phyloP scores from a whole-genome alignment of 2,113 vertebrate species.

The Glaucomys volans region DNA sequence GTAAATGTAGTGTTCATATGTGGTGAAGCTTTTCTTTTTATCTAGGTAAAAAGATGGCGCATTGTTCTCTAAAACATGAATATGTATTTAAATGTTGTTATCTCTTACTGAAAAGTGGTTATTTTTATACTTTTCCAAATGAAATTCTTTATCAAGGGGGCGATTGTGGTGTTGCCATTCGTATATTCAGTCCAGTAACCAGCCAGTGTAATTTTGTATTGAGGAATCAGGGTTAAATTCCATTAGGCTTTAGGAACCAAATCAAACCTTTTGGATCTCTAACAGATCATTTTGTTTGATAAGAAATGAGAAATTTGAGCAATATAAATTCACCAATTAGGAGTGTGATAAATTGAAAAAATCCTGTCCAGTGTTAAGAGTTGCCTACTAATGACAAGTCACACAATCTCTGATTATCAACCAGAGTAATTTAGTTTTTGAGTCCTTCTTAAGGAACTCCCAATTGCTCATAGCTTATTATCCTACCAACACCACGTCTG shows the following conservation, averaged over 20 bases:
- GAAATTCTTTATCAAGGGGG: not conserved
- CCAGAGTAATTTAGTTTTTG: slow-evolving; percentile 9
- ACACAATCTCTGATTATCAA: not conserved
- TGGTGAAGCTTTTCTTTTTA: not conserved
- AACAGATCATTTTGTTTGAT: slow-evolving; percentile 6
- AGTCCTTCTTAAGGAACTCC: slow-evolving; percentile 3
- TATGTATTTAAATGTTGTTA: slow-evolving; percentile 39
- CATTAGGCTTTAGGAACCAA: slow-evolving; percentile 12
- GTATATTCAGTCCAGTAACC: not conserved
- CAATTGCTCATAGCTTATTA: not conserved
- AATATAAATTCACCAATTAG: not conserved
- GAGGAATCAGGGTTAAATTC: not conserved
- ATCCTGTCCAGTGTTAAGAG: not conserved
- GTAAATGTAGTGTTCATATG: not conserved
- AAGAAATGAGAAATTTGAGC: slow-evolving; percentile 44
- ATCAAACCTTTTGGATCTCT: not conserved
- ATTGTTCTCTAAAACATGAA: slow-evolving; percentile 43
- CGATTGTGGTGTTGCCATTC: slow-evolving; percentile 15
- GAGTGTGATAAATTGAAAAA: not conserved
- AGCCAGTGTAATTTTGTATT: slow-evolving; percentile 1
- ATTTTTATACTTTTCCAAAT: slow-evolving; percentile 32
- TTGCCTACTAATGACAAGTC: not conserved
- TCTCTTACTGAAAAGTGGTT: slow-evolving; percentile 47
- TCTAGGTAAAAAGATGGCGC: slow-evolving; percentile 9
- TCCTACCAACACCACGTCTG: not conserved